Conservation (phyloP, 1,140 invertebrate genomes). For the Bombus haemorrhoidalis region DNA sequence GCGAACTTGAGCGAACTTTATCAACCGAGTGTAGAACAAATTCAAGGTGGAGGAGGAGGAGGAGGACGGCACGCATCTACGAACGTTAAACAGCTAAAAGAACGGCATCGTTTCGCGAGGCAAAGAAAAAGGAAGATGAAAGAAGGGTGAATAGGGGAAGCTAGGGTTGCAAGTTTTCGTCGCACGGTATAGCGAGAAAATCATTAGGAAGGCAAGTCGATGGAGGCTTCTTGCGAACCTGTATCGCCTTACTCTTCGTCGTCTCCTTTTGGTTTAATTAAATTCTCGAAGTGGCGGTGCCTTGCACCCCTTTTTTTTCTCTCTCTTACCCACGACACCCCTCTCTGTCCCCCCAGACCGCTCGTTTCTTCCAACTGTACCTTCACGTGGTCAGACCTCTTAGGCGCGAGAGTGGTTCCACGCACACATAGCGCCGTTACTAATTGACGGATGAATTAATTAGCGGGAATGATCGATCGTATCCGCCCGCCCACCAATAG, state of each 20-base stretch:
- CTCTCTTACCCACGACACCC: not conserved
- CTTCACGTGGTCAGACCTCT: conserved; percentile 28
- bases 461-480: conserved; percentile 77
- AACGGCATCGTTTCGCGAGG: not conserved
- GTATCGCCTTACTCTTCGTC: conserved; percentile 66
- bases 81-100: conserved; percentile 7
- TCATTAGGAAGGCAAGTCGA: conserved; percentile 65
- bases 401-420: conserved; percentile 39
- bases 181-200: conserved; percentile 52
- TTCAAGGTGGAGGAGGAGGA: not conserved
- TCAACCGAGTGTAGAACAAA: not conserved
- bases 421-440: conserved; percentile 62
- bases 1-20: not conserved
- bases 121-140: not conserved
- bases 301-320: conserved; percentile 40
- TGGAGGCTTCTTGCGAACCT: conserved; percentile 71
- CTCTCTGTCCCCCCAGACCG: not conserved
- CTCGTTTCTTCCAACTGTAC: not conserved
- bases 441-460: conserved; percentile 82
- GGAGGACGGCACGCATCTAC: not conserved
- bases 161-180: not conserved
- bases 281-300: conserved; percentile 71
- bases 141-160: not conserved
- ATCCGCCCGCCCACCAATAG: conserved; percentile 48
- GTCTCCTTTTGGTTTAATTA: conserved; percentile 75